Percentiles rank a stretch among this genome's conserved stretches.
phyloP scores from a whole-genome alignment of 1,140 invertebrate genomes.

The Diabrotica virgifera region DNA sequence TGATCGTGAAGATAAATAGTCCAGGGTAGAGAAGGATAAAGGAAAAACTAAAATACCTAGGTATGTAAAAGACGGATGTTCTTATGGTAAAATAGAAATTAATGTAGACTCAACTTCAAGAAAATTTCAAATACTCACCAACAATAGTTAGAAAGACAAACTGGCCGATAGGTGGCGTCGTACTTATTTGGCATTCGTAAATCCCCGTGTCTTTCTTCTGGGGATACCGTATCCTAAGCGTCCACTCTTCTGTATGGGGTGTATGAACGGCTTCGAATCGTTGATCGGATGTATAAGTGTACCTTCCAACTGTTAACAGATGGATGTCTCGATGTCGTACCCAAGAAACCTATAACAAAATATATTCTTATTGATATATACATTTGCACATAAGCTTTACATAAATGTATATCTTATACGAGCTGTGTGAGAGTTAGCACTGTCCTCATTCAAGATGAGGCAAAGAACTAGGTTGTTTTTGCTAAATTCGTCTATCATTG shows the following conservation, averaged over 20 bases:
- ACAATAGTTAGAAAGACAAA: constrained; percentile 74
- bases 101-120: too few relatives aligned
- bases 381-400: too few relatives aligned
- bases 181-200: constrained; percentile 85
- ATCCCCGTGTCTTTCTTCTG: constrained; percentile 76
- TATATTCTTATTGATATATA: not conserved
- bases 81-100: too few relatives aligned
- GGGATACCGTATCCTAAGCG: constrained; percentile 70
- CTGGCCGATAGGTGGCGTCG: constrained; percentile 78
- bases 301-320: constrained; percentile 77
- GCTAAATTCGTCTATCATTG: too few relatives aligned
- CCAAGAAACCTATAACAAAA: constrained; percentile 74
- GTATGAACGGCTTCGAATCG: constrained; percentile 75
- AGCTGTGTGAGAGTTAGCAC: too few relatives aligned
- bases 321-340: constrained; percentile 83
- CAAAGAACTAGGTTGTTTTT: too few relatives aligned
- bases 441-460: too few relatives aligned
- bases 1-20: too few relatives aligned
- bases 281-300: constrained; percentile 85
- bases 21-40: too few relatives aligned
- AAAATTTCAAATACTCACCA: constrained; percentile 59
- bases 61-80: too few relatives aligned
- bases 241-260: constrained; percentile 75
- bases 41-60: too few relatives aligned
- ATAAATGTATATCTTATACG: too few relatives aligned